phyloP scores from a whole-genome alignment of 2,113 vertebrate species.

The Salminus brasiliensis region DNA sequence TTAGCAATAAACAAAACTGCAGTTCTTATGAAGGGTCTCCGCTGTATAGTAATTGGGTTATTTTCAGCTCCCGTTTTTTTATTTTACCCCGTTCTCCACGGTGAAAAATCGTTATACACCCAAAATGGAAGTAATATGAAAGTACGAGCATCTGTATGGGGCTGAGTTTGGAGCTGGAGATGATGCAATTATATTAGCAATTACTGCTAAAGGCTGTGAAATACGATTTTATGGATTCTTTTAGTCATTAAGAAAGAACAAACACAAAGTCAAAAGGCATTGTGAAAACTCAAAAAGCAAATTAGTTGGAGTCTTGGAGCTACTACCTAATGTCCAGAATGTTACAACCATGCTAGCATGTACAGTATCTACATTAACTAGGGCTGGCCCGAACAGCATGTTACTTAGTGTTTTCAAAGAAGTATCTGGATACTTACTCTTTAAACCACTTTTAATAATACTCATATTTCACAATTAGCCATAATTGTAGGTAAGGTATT shows the following conservation, averaged over 20 bases:
- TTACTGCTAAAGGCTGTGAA: neutral
- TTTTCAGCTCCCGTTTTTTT: constrained; percentile 15
- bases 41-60: neutral
- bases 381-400: too few species aligned
- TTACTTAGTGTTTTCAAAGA: too few species aligned
- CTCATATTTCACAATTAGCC: too few species aligned
- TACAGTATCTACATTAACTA: constrained; percentile 1
- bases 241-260: neutral
- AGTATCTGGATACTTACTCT: too few species aligned
- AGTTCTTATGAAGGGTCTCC: neutral
- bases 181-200: neutral
- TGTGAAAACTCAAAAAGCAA: neutral
- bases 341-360: neutral
- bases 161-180: neutral
- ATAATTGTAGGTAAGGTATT: too few species aligned
- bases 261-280: neutral
- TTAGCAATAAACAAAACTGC: neutral
- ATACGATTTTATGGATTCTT: neutral
- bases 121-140: constrained; percentile 13
- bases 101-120: neutral
- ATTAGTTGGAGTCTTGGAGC: neutral
- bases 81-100: neutral
- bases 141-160: neutral
- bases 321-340: neutral
- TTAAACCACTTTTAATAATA: too few species aligned